Conservation (phyloP, 2,113 vertebrate genomes). For the Tachycineta bicolor region DNA sequence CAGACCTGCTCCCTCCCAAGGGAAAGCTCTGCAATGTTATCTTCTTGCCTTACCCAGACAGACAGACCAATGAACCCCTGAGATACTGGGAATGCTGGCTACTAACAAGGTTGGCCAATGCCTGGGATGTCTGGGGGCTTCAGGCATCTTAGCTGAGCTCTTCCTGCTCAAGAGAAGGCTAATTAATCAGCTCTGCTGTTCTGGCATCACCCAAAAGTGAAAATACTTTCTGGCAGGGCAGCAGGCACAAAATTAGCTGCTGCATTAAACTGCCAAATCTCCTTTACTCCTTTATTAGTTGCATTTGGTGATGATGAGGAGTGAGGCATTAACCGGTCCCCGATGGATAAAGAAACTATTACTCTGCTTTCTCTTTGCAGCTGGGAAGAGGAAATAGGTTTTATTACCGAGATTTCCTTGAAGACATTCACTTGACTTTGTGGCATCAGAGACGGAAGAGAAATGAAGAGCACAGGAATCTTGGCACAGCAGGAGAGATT, state of each 20-base stretch:
- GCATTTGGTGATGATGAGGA: conserved; percentile 65
- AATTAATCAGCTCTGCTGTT: conserved; percentile 62
- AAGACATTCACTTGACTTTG: conserved; percentile 62
- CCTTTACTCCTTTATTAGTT: conserved; percentile 64
- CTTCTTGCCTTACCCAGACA: background rate
- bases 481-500: conserved; percentile 48
- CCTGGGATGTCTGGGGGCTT: background rate
- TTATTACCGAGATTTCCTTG: conserved; percentile 62
- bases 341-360: conserved; percentile 57
- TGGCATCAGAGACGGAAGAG: conserved; percentile 27
- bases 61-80: background rate
- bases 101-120: background rate
- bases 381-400: conserved; percentile 49
- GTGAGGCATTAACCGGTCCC: conserved; percentile 49
- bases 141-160: background rate
- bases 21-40: background rate
- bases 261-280: conserved; percentile 68
- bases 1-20: background rate
- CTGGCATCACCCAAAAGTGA: conserved; percentile 67
- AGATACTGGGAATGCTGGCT: background rate
- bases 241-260: conserved; percentile 61
- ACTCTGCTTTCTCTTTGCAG: conserved; percentile 46
- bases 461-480: conserved; percentile 55
- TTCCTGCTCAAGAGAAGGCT: conserved; percentile 32
- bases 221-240: conserved; percentile 66